Base-by-base conservation (phyloP, 2,888 invertebrate species). In the Ethmia dodecea region DNA sequence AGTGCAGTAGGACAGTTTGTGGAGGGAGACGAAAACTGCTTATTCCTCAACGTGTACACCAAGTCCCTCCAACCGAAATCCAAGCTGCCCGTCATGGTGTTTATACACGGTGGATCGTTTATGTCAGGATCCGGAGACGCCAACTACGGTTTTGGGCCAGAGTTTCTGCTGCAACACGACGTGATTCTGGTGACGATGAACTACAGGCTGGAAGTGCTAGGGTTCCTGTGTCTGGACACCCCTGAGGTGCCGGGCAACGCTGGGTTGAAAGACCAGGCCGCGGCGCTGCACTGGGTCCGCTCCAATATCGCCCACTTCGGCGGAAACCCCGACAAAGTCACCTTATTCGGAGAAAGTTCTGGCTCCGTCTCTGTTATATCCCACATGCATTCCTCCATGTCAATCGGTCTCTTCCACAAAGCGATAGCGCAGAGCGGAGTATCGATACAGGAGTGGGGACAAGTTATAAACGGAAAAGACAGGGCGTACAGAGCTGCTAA, bases 301-400 rank as follows among this genome's bases (percentile, higher is more conserved):
- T 42, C 52, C 9, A 71, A 71, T 35, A 66, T 69, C 31, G 44
- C 55, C 34, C 43, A 57, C 6, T 76, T 78, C 38, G 78, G 78
- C 5, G 78, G 77, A 1, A 67, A 77, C 30, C 56, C 66, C 2
- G 49, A 69, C 3, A 71, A 74, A 39, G 55, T 80, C 13, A 80
- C 81, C 1, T 43, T 86, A 33, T 73, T 79, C 36, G 86, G 84
- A 0, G 74, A 80, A 38, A 79, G 81, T 43, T 72, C 83, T 3
- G 87, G 87, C 4, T 68, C 63, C 0, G 59, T 58, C 1, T 63
- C 74, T 6, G 75, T 73, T 0, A 79, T 74, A 1, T 68, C 62
- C 33, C 76, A 84, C 24, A 55, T 84, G 60, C 37, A 81, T 6
- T 80, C 83, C 2, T 73, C 76, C 0, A 66, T 76, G 63, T 78